Evolutionary conservation across 2,888 invertebrate genomes (phyloP), one percentile per base, ranked within the genome.

Genomic region (Andricus curvator): DNA sequence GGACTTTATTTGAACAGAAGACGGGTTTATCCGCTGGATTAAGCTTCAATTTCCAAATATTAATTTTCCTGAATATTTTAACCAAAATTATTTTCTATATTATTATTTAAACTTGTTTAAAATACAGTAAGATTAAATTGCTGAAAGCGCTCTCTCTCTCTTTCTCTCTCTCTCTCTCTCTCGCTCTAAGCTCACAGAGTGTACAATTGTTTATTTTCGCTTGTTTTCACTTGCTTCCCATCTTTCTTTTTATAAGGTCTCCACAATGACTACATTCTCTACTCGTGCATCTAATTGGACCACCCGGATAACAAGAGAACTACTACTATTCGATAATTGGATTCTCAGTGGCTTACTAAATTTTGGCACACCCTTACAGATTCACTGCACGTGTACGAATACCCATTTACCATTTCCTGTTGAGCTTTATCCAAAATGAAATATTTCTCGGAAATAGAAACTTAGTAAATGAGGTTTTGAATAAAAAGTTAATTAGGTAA

Each of bases 241-340:
- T 48, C 4, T 17, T 17, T 5, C 17, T 48, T 48, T 48, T 13
- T 17, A 17, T 48, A 48, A 17, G 1, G 5, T 0, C 41, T 13
- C 15, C 1, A 60, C 4, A 60, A 60, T n/a, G 56, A 11, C n/a
- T 22, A n/a, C 11, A 60, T 22, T 60, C 4, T n/a, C 56, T n/a
- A 11, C 22, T 60, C 56, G 56, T 11, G 22, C 11, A 60, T 22
- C 56, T 60, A 60, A 60, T 60, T 60, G 56, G 56, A 60, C 56
- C 56, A 60, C 56, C 56, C 56, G n/a, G n/a, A 60, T 60, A 60
- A n/a, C 56, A 60, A 60, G 22, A 60, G 56, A 60, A 60, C 11
- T 60, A 60, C 22, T 60, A 60, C 22, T 56, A 51, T 74, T 74
- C 33, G 37, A 33, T 74, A 74, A 74, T 74, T 74, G 74, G 56